These are phyloP conservation scores for Fregata magnificens DNA, from an alignment of 2,113 vertebrate species.

Conservation along the genomic window DNA sequence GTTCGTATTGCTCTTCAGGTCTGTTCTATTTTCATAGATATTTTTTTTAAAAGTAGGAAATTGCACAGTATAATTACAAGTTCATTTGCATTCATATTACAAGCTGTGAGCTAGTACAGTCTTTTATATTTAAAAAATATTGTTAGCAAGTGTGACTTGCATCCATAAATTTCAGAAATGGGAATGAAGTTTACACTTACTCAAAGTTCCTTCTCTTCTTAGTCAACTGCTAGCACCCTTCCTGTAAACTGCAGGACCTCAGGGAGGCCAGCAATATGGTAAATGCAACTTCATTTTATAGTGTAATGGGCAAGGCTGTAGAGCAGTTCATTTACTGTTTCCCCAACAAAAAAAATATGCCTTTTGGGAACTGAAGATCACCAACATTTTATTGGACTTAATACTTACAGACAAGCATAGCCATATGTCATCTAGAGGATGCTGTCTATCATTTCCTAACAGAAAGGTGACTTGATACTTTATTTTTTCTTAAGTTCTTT, in stretches of 20 bases:
- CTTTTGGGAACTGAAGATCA: not conserved
- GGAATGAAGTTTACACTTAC: not conserved
- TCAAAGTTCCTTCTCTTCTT: not conserved
- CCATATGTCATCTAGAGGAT: not conserved
- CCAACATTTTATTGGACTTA: not conserved
- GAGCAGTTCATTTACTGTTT: not conserved
- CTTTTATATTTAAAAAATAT: conserved; percentile 75
- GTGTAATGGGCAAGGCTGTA: not conserved
- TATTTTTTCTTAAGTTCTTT: not conserved
- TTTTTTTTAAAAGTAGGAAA: conserved; percentile 74
- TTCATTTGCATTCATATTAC: conserved; percentile 85
- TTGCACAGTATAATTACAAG: conserved; percentile 80
- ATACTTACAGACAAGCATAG: not conserved
- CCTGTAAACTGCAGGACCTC: not conserved
- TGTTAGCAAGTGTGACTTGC: conserved; percentile 71
- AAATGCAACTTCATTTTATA: not conserved
- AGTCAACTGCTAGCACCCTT: not conserved
- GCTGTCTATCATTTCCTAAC: not conserved
- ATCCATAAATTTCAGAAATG: conserved; percentile 57
- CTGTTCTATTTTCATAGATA: conserved; percentile 75
- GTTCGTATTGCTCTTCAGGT: conserved; percentile 76
- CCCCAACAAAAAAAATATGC: not conserved
- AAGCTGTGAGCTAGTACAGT: conserved; percentile 73
- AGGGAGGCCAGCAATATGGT: not conserved
- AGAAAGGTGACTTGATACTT: not conserved